Base-by-base conservation (phyloP, 2,113 vertebrate genomes). In the Seriola aureovittata region DNA sequence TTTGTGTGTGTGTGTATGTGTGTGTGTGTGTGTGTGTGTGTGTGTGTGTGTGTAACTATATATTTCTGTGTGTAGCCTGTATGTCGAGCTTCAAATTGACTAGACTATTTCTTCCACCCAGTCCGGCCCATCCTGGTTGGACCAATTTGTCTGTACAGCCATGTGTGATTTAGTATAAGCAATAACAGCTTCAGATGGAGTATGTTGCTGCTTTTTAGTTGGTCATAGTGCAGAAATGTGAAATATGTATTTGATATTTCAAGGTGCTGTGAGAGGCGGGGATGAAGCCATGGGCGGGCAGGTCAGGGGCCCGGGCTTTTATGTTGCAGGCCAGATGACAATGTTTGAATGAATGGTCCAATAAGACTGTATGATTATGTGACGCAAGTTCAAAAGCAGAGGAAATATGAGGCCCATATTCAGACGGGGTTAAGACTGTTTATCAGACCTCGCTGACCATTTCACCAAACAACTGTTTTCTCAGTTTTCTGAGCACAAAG, bases 221-320 rank as follows among this genome's bases (percentile, higher is more conserved):
- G 72, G 87, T 87, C 75, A 81, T 74, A 71, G 74, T 71, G 81
- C 70, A 81, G 77, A 92, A 86, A 86, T 63, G 78, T 92, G 81
- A 92, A 94, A 91, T 93, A 93, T 92, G 85, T 86, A 90, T 93
- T 92, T 92, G 85, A 94, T 93, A 88, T 89, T 92, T 92, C 60
- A 71, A 67, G 67, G 74, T 73, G 65, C 74, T 23, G 54, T 71
- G 81, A 78, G 79, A 85, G 60, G 25, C 3, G 50, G 29, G 68
- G 76, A 84, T 75, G 79, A 46, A 90, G 77, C 44, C 71, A 68
- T 67, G 87, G 89, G 84, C 82, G 89, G 73, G 40, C 75, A 86
- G 91, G 91, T 92, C 90, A 89, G 76, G 54, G 80, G 69, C 75
- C 69, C 10, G 21, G 84, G 75, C 76, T 89, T 93, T 92, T 88